Conservation (phyloP, 1,140 invertebrate species). For the Odontomachus brunneus region DNA sequence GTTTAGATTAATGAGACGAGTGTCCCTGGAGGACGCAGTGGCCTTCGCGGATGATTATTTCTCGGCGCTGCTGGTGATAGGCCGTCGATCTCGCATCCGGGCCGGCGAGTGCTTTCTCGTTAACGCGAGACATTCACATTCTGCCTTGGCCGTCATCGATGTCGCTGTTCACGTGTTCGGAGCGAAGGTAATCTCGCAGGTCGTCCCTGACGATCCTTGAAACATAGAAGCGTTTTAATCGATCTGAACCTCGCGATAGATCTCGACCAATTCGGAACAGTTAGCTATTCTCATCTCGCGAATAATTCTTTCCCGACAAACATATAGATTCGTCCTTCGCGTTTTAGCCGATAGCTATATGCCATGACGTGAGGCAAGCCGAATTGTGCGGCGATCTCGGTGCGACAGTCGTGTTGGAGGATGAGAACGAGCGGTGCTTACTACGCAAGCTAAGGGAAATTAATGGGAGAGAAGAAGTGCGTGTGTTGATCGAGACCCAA, state of each 20-base stretch:
- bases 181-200: conserved; percentile 45
- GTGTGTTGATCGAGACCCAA: conserved; percentile 53
- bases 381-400: conserved; percentile 42
- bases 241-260: too few relatives aligned
- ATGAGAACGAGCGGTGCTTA: neutral
- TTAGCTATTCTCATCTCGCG: too few relatives aligned
- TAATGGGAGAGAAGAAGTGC: conserved; percentile 25
- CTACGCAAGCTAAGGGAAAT: conserved; percentile 28
- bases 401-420: conserved; percentile 5
- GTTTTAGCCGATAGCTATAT: conserved; percentile 44
- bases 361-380: neutral
- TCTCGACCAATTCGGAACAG: too few relatives aligned
- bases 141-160: conserved; percentile 53
- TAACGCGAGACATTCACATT: conserved; percentile 35
- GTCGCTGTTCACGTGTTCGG: conserved; percentile 37
- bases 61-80: conserved; percentile 38
- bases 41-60: conserved; percentile 57
- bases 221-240: too few relatives aligned
- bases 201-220: too few relatives aligned
- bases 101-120: conserved; percentile 47
- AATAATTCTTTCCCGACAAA: too few relatives aligned
- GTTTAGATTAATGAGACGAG: conserved; percentile 37
- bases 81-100: conserved; percentile 42
- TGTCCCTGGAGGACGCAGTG: conserved; percentile 26
- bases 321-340: neutral